Evolutionary conservation across 1,140 invertebrate genomes (phyloP).

Genomic region (Calosoma granatense): DNA sequence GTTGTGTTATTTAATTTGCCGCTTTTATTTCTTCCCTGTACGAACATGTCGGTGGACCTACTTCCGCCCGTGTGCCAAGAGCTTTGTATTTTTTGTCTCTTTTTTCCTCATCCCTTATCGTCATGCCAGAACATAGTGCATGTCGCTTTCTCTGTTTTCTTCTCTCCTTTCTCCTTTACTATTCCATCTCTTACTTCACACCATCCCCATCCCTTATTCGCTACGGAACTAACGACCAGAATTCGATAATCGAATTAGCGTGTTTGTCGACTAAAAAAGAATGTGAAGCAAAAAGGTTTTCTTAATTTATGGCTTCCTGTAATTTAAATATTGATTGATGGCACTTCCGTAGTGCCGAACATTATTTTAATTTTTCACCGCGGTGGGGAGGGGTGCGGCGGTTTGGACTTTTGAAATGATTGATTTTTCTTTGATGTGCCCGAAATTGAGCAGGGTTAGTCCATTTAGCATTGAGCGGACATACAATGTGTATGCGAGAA

Average conservation of each 20-base stretch:
- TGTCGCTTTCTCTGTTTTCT: too few species aligned
- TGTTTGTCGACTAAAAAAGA: not conserved
- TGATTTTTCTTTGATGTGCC: not conserved
- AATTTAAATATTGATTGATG: not conserved
- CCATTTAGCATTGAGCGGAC: too few species aligned
- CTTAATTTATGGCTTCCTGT: not conserved
- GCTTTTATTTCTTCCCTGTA: not conserved
- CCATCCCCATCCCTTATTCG: not conserved
- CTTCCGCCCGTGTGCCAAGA: not conserved
- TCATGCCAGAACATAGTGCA: too few species aligned
- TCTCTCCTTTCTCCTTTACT: too few species aligned
- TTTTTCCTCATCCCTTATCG: too few species aligned
- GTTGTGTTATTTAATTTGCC: not conserved
- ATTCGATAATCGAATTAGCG: not conserved
- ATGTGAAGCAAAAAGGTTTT: not conserved
- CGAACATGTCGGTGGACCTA: not conserved
- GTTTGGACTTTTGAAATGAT: not conserved
- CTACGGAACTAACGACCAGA: not conserved
- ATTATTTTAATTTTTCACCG: not conserved
- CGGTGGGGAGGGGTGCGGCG: too few species aligned
- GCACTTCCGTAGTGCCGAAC: not conserved
- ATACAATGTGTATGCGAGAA: too few species aligned
- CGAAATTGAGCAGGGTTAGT: too few species aligned
- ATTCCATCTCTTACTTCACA: too few species aligned
- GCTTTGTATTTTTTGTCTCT: not conserved